phyloP scores from a whole-genome alignment of 2,113 vertebrate species.

The Dicaeum eximium region DNA sequence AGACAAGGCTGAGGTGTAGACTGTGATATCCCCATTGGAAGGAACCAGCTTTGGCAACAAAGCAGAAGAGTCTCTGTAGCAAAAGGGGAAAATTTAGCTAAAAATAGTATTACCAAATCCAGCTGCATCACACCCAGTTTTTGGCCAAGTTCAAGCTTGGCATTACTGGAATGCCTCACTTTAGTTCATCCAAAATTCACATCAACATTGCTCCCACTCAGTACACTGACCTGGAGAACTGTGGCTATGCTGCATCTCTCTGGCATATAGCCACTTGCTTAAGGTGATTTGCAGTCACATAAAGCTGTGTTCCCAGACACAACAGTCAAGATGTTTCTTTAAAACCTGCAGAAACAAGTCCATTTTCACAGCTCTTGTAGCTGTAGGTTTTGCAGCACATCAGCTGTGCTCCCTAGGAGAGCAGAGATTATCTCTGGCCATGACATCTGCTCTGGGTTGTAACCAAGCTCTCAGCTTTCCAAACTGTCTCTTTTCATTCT shows the following conservation, averaged over 20 bases:
- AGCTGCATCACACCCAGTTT: neutral
- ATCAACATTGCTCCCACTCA: neutral
- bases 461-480: neutral
- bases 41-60: neutral
- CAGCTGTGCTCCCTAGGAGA: neutral
- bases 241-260: fast-evolving
- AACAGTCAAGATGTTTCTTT: neutral
- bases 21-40: fast-evolving
- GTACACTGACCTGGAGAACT: neutral
- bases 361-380: neutral
- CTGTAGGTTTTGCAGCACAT: neutral
- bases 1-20: neutral
- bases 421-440: neutral
- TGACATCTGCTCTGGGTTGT: neutral
- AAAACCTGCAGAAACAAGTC: neutral
- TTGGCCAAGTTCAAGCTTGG: neutral
- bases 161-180: neutral
- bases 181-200: neutral
- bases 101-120: neutral
- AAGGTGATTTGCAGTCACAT: neutral
- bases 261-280: neutral
- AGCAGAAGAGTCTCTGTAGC: neutral
- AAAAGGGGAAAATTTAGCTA: neutral
- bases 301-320: neutral
- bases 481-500: neutral